Percentiles rank a stretch among this genome's conserved stretches.
These are phyloP conservation scores for Chydorus sphaericus DNA, from an alignment of 2,888 invertebrate species.

Conservation along the genomic window DNA sequence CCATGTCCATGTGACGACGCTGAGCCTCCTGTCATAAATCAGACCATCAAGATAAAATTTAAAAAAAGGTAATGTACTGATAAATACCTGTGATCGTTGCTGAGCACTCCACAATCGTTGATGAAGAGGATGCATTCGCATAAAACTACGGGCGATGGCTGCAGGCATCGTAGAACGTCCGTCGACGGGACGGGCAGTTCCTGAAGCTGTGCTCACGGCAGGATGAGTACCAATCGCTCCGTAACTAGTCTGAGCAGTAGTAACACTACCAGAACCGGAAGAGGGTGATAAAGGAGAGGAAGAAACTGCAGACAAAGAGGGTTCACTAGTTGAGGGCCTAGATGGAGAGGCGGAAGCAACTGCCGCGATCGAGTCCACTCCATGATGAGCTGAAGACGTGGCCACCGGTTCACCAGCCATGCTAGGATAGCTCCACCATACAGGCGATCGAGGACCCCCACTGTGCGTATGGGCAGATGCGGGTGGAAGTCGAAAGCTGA, in stretches of 20 bases:
- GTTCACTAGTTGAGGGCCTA: background rate
- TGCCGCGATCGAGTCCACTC: background rate
- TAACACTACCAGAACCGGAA: background rate
- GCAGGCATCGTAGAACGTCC: conserved; percentile 9
- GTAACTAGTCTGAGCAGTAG: background rate
- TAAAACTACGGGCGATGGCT: conserved; percentile 13
- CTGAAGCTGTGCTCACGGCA: background rate
- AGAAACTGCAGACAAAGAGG: no score
- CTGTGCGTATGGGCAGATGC: background rate
- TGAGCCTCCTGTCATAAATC: no score
- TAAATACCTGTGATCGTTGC: conserved; percentile 50
- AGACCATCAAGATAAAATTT: no score
- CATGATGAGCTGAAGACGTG: background rate
- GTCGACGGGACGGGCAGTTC: background rate
- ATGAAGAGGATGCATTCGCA: conserved; percentile 53
- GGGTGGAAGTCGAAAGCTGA: background rate
- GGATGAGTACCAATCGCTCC: background rate
- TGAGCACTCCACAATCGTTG: conserved; percentile 59
- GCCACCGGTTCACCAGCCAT: background rate
- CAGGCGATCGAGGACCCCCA: background rate
- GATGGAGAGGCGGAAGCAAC: background rate
- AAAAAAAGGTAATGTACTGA: no score
- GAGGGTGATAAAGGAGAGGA: background rate
- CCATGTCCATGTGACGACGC: conserved; percentile 28
- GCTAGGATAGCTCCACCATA: conserved; percentile 4